Evolutionary conservation across 2,888 invertebrate genomes (phyloP).

Genomic region (Octonoba sinensis): DNA sequence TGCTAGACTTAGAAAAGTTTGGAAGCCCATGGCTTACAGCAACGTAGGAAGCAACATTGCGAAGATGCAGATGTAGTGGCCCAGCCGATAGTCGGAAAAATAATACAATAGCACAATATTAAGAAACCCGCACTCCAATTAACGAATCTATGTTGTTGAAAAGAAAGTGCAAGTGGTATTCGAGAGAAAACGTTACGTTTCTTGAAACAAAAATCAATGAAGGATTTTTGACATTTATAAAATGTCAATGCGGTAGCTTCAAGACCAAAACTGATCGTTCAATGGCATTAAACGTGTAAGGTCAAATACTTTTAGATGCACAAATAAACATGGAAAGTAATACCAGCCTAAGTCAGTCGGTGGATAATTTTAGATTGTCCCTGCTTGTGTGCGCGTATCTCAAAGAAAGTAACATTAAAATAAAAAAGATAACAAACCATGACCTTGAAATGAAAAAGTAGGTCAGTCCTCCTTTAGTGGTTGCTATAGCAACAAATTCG

Average conservation of each 20-base stretch:
- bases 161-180: no score
- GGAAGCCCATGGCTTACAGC: no score
- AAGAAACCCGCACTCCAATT: no score
- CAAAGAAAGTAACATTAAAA: constrained; percentile 29
- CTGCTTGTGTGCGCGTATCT: background rate
- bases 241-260: background rate
- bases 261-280: constrained; percentile 3
- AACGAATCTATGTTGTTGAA: no score
- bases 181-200: no score
- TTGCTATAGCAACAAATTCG: constrained; percentile 40
- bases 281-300: constrained; percentile 29
- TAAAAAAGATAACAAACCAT: background rate
- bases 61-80: no score
- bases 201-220: no score
- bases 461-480: constrained; percentile 37
- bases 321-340: constrained; percentile 24
- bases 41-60: no score
- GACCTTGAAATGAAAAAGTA: constrained; percentile 53
- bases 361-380: constrained; percentile 30
- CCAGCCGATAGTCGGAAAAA: no score
- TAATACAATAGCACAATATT: no score
- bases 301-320: constrained; percentile 25
- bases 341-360: constrained; percentile 5
- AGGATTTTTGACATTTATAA: no score
- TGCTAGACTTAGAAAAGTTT: no score